phyloP scores from a whole-genome alignment of 2,113 vertebrate genomes.

The Glaucidium brasilianum region DNA sequence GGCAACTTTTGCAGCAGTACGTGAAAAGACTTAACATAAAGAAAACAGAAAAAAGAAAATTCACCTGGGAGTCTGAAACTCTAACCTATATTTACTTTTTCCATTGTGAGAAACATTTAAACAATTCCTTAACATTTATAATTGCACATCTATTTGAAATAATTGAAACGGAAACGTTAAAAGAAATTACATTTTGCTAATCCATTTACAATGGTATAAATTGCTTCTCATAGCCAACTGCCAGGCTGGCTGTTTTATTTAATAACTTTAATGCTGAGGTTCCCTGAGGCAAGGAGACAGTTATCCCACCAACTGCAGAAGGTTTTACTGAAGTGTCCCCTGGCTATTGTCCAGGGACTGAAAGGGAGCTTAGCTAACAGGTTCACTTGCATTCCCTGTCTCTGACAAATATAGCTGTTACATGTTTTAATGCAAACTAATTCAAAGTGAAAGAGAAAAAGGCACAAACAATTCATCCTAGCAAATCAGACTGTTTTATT shows the following conservation, averaged over 20 bases:
- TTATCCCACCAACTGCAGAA: slow-evolving; percentile 66
- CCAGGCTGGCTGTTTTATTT: slow-evolving; percentile 63
- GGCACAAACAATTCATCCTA: not conserved
- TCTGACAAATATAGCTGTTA: not conserved
- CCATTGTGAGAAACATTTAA: slow-evolving; percentile 38
- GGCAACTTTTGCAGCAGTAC: not conserved
- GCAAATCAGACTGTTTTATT: not conserved
- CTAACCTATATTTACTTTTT: slow-evolving; percentile 29
- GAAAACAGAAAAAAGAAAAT: not conserved
- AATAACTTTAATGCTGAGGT: slow-evolving; percentile 66
- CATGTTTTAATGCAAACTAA: not conserved
- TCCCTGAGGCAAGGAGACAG: slow-evolving; percentile 61
- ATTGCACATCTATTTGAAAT: slow-evolving; percentile 63
- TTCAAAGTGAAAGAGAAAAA: not conserved
- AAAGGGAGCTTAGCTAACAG: not conserved
- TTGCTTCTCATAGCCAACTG: slow-evolving; percentile 65
- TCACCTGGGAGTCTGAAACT: not conserved
- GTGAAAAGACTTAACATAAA: not conserved
- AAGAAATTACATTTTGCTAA: slow-evolving; percentile 61
- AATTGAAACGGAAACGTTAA: slow-evolving; percentile 70
- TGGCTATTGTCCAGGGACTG: slow-evolving; percentile 55
- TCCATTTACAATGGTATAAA: slow-evolving; percentile 70
- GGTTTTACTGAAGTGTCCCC: slow-evolving; percentile 27
- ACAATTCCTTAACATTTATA: slow-evolving; percentile 66
- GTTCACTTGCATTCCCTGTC: not conserved